Percentiles rank a stretch among this genome's conserved stretches.
Evolutionary conservation across 2,888 invertebrate genomes (phyloP).

Genomic region (Scaeva pyrastri): DNA sequence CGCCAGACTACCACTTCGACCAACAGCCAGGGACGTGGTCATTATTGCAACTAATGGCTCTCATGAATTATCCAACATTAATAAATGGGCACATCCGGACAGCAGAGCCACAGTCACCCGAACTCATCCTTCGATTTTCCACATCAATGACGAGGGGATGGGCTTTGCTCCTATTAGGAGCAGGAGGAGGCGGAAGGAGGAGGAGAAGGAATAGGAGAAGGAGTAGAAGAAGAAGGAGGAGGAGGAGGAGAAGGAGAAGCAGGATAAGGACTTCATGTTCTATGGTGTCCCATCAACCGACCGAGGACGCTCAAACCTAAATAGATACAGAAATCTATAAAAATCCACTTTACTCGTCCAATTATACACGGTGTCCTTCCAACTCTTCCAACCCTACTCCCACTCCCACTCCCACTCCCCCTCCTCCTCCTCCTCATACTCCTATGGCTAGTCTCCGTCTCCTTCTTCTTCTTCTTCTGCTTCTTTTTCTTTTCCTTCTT

Average conservation of each 20-base stretch:
- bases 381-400: conserved; percentile 27
- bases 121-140: conserved; percentile 69
- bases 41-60: conserved; percentile 80
- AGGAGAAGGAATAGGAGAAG: background rate
- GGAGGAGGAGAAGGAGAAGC: too few species aligned
- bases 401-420: background rate
- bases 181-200: conserved; percentile 32
- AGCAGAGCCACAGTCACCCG: conserved; percentile 58
- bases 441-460: conserved; percentile 21
- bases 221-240: background rate
- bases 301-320: background rate
- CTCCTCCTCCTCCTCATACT: background rate
- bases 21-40: conserved; percentile 61
- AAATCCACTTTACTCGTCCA: conserved; percentile 56
- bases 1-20: conserved; percentile 1
- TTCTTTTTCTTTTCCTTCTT: background rate
- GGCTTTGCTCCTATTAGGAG: background rate
- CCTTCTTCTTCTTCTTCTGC: background rate
- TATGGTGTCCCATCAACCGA: too few species aligned
- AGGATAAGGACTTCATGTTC: too few species aligned
- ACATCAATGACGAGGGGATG: conserved; percentile 55
- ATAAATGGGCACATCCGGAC: conserved; percentile 72
- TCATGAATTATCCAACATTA: conserved; percentile 80
- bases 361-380: conserved; percentile 53
- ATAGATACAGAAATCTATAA: conserved; percentile 25